Percentiles rank a stretch among this genome's conserved stretches.
Conservation (phyloP, 30 jellyfish, hydroid and myxozoan species). For the Hydractinia symbiolongicarpus region DNA sequence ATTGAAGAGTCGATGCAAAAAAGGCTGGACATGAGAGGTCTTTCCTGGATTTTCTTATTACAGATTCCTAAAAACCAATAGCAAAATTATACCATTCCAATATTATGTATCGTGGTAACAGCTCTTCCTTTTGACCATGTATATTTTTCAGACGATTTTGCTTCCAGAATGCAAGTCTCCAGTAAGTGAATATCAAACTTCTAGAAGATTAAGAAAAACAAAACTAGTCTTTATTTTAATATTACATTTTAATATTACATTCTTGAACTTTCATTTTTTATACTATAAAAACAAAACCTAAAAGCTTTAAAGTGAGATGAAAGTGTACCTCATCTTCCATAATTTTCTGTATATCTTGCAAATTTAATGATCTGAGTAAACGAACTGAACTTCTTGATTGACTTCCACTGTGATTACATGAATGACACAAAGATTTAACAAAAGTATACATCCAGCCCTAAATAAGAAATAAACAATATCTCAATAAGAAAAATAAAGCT, state of each 20-base stretch:
- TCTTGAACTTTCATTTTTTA: too few relatives aligned
- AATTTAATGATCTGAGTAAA: constrained; percentile 3
- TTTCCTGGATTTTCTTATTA: too few relatives aligned
- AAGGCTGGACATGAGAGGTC: too few relatives aligned
- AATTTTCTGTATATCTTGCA: constrained; percentile 11
- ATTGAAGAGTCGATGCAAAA: too few relatives aligned
- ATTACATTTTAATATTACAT: too few relatives aligned
- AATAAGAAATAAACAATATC: not conserved
- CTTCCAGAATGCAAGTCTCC: constrained; percentile 9
- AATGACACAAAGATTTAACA: constrained; percentile 4
- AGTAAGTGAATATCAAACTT: not conserved
- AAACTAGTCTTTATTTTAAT: too few relatives aligned
- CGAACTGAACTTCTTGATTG: constrained; percentile 17
- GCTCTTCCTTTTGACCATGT: not conserved
- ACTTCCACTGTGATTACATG: not conserved
- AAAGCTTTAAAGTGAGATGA: too few relatives aligned
- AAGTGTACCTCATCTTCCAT: constrained; percentile 8
- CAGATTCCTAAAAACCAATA: too few relatives aligned
- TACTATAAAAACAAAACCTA: too few relatives aligned
- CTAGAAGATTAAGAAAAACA: not conserved
- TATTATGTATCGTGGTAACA: not conserved
- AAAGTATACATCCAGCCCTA: constrained; percentile 17
- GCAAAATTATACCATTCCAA: too few relatives aligned
- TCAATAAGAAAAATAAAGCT: too few relatives aligned
- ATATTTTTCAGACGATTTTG: constrained; percentile 7